Base-by-base conservation (phyloP, 1,140 invertebrate species). In the Drosophila kurseongensis region DNA sequence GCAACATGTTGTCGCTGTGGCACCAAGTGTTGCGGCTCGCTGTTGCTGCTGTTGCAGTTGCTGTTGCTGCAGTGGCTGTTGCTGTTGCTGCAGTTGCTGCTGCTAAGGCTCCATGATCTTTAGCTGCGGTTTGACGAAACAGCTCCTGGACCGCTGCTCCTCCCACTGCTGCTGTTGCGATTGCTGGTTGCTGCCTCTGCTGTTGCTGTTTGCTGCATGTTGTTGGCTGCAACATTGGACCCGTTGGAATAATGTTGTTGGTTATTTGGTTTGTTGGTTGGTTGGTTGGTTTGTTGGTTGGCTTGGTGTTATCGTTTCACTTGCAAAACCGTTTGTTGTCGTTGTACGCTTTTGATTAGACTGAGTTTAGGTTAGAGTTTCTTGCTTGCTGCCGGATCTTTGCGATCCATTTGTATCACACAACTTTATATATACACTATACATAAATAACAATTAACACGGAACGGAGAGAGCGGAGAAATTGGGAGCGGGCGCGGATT, bases 401-500 rank as follows among this genome's bases (percentile, higher is more conserved):
- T 14, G 36, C 65, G 63, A 75, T 73, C 56, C 62, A 51, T 75
- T 76, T 76, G 78, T 86, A 86, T 86, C 83, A 88, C 82, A 85
- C 82, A 75, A 78, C 63, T 77, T 76, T 85, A 71, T 88, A 88
- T 82, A 88, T 78, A 82, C 75, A 85, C 83, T 75, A 78, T 88
- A 85, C 83, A 88, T 86, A 88, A 82, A 81, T 86, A 86, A 86
- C 82, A 86, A 88, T 88, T 86, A 88, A 62, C 75, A 88, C 79
- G 73, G 73, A 76, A 75, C 74, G 63, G 73, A 67, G 61, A 67
- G 41, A 59, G 73, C 42, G 63, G 35, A 68, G 29, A 69, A 52
- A 54, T 36, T 35, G 65, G 66, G 12, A 48, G 51, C 51, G 54
- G 67, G 36, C 62, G 44, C 62, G 62, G 36, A 60, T 50, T 66